Conservation (phyloP, 2,113 vertebrate species). For the Furnarius figulus region DNA sequence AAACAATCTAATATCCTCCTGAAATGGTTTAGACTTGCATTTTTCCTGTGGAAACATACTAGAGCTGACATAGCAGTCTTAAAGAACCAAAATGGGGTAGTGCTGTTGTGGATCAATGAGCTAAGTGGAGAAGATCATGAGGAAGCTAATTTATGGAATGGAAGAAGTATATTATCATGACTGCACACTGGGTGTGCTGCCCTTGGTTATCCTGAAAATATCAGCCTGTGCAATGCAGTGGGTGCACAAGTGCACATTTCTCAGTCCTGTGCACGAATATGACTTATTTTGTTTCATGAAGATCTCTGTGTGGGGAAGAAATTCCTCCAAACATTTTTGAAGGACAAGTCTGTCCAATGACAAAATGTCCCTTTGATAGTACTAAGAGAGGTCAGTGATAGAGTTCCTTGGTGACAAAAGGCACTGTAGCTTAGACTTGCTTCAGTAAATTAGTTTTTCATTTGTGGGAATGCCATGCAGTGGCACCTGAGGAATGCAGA, state of each 20-base stretch:
- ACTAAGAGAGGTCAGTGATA: background rate
- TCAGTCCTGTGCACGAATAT: no score
- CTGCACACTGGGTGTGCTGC: background rate
- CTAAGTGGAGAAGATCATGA: background rate
- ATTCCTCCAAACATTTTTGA: background rate
- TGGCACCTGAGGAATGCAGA: background rate
- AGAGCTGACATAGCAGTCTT: background rate
- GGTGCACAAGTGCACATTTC: background rate
- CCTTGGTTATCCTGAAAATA: background rate
- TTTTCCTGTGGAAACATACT: background rate
- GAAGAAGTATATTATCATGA: background rate
- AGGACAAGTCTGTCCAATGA: background rate
- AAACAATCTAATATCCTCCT: background rate
- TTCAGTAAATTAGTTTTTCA: background rate
- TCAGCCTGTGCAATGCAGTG: background rate
- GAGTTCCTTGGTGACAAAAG: background rate
- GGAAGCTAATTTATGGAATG: background rate
- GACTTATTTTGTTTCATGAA: background rate
- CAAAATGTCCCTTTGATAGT: background rate
- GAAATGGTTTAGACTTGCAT: background rate
- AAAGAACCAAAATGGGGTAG: background rate
- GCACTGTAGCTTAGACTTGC: background rate
- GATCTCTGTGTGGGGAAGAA: background rate
- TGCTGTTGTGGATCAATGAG: background rate
- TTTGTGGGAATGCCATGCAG: background rate